These are phyloP conservation scores for Cydia strobilella DNA, from an alignment of 1,140 invertebrate species.

Conservation along the genomic window DNA sequence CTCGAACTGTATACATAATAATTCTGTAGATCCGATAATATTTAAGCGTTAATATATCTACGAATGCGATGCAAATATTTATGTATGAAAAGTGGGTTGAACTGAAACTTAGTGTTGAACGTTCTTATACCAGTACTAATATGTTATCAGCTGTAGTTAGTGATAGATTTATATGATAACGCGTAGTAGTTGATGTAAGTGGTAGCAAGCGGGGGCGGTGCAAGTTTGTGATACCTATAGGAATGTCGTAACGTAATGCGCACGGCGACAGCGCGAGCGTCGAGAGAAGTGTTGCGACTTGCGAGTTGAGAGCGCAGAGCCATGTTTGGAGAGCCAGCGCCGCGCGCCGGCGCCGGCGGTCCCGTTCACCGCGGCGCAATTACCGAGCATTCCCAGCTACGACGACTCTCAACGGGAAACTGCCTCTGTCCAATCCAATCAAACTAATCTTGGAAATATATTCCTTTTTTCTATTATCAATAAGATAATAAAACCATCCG, in stretches of 20 bases:
- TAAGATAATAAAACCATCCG: too few relatives aligned
- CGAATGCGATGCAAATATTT: too few relatives aligned
- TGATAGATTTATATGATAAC: slow-evolving; percentile 2
- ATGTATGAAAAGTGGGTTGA: too few relatives aligned
- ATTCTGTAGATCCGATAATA: too few relatives aligned
- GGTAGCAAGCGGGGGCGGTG: not conserved
- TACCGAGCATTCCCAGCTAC: too few relatives aligned
- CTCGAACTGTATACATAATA: too few relatives aligned
- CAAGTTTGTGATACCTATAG: slow-evolving; percentile 18
- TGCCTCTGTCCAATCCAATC: slow-evolving; percentile 6
- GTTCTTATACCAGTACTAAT: not conserved
- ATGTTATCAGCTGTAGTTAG: not conserved
- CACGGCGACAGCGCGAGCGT: not conserved
- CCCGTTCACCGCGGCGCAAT: slow-evolving; percentile 12
- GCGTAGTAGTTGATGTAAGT: not conserved
- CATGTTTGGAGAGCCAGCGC: slow-evolving; percentile 21
- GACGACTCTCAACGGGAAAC: not conserved
- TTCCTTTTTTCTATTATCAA: too few relatives aligned
- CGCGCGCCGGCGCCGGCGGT: slow-evolving; percentile 23
- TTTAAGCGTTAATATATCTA: too few relatives aligned
- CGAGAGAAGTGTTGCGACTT: not conserved
- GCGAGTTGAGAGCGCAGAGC: too few relatives aligned
- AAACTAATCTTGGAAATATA: not conserved
- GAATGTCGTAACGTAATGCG: slow-evolving; percentile 22
- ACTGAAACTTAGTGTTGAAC: not conserved